These are phyloP conservation scores for Temnothorax ravouxi DNA, from an alignment of 2,888 invertebrate species.

Conservation along the genomic window DNA sequence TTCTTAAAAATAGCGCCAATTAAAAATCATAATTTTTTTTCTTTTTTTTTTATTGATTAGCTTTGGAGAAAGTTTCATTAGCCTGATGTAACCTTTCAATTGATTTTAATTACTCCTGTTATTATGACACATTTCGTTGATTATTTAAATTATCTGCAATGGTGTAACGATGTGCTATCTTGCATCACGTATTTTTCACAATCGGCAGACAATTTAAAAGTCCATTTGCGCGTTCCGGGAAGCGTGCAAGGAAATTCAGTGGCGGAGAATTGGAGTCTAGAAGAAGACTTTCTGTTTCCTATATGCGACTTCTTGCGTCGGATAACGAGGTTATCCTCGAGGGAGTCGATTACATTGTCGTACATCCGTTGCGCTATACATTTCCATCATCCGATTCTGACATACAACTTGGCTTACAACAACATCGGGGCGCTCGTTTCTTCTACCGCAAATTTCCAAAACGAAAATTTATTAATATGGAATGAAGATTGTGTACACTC, in stretches of 20 bases:
- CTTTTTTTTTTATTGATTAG: background rate
- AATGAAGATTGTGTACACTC: conserved; percentile 11
- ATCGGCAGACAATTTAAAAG: conserved; percentile 70
- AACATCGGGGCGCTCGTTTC: conserved; percentile 1
- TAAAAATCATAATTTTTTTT: background rate
- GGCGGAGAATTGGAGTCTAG: conserved; percentile 65
- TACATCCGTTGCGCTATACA: conserved; percentile 55
- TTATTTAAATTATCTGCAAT: conserved; percentile 17
- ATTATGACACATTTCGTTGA: background rate
- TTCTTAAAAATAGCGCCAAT: background rate
- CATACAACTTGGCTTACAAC: background rate
- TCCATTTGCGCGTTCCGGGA: conserved; percentile 66
- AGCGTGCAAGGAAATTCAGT: conserved; percentile 60
- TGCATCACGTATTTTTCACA: conserved; percentile 55
- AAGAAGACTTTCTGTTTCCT: conserved; percentile 64
- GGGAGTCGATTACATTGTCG: conserved; percentile 76
- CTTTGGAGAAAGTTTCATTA: background rate
- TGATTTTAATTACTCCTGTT: background rate
- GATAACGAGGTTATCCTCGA: conserved; percentile 81
- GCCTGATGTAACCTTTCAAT: background rate
- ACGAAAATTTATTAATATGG: conserved; percentile 46
- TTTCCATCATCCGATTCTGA: conserved; percentile 34
- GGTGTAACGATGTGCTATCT: background rate
- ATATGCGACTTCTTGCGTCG: conserved; percentile 78
- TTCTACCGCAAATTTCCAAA: conserved; percentile 4